These are phyloP conservation scores for Paramormyrops hopkinsi DNA, from an alignment of 2,797 vertebrate species.

Conservation along the genomic window DNA sequence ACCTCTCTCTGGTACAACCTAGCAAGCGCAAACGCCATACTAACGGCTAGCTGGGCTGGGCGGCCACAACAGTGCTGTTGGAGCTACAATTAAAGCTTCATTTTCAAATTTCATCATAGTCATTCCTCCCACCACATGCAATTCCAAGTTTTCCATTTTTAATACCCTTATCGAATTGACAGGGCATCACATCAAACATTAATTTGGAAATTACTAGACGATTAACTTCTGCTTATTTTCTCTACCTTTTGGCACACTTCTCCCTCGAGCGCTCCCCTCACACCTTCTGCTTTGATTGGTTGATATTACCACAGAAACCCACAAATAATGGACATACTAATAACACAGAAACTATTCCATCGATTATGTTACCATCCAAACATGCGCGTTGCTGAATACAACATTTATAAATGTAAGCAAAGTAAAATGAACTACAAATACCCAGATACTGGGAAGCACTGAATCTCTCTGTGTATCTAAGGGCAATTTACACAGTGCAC, in stretches of 20 bases:
- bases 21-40: neutral
- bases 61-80: neutral
- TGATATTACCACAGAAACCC: neutral
- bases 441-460: neutral
- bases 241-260: neutral
- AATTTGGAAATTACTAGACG: neutral
- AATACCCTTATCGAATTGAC: neutral
- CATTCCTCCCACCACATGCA: neutral
- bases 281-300: neutral
- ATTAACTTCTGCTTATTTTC: neutral
- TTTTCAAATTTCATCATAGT: neutral
- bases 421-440: neutral
- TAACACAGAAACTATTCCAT: neutral
- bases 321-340: neutral
- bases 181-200: neutral
- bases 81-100: neutral
- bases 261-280: neutral
- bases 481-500: neutral
- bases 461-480: neutral
- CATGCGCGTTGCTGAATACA: neutral
- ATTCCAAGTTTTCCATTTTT: neutral
- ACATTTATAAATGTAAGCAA: neutral
- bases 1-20: neutral
- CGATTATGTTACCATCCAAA: neutral
- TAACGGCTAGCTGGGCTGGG: neutral